Conservation (phyloP, 2,113 vertebrate genomes). For the Crotalus horridus region DNA sequence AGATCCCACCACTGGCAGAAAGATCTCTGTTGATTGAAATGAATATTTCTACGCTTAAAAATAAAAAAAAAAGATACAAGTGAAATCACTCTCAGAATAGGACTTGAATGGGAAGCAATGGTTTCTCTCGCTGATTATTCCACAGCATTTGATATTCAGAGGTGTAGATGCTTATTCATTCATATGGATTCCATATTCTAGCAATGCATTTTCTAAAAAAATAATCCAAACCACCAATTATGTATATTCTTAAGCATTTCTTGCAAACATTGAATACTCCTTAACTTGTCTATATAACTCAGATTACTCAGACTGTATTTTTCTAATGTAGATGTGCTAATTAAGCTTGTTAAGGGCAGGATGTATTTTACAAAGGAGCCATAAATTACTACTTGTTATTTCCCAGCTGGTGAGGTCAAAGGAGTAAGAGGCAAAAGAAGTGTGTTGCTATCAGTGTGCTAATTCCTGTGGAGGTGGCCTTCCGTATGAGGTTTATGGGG, state of each 20-base stretch:
- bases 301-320: not conserved
- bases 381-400: not conserved
- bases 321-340: not conserved
- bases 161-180: not conserved
- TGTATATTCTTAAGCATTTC: not conserved
- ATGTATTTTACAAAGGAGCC: slow-evolving; percentile 2
- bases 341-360: not conserved
- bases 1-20: not conserved
- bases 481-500: not conserved
- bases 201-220: no score
- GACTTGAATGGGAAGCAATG: not conserved
- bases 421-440: not conserved
- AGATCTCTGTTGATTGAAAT: not conserved
- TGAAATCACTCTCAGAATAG: not conserved
- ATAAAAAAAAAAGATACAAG: not conserved
- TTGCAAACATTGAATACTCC: not conserved
- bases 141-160: not conserved
- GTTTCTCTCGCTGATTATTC: not conserved
- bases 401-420: not conserved
- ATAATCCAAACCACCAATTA: not conserved
- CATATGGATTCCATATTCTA: not conserved
- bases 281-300: not conserved
- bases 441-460: not conserved
- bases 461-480: slow-evolving; percentile 16
- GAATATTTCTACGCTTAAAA: not conserved